Evolutionary conservation across 2,888 invertebrate species (phyloP).

Genomic region (Amphipoea lucens): DNA sequence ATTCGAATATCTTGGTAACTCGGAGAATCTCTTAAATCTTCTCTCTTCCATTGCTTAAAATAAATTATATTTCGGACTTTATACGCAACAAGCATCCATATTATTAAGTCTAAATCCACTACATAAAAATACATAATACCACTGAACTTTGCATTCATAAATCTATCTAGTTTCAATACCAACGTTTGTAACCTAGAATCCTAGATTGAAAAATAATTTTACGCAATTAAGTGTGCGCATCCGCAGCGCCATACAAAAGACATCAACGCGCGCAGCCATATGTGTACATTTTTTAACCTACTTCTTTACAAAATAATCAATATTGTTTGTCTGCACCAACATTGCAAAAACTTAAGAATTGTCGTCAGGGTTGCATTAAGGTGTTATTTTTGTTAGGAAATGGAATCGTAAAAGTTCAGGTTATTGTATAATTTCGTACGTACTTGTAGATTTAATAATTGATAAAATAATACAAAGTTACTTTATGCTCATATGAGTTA

Average conservation of each 20-base stretch:
- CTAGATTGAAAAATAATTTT: background rate
- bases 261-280: constrained; percentile 69
- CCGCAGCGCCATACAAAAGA: constrained; percentile 67
- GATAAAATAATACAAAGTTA: constrained; percentile 6
- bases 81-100: background rate
- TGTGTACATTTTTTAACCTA: background rate
- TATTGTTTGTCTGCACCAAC: background rate
- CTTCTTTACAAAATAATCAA: background rate
- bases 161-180: constrained; percentile 6
- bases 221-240: constrained; percentile 14
- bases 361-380: background rate
- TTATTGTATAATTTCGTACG: constrained; percentile 1
- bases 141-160: constrained; percentile 10
- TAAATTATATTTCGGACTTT: background rate
- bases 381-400: background rate
- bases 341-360: background rate
- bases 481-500: background rate
- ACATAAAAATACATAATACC: background rate
- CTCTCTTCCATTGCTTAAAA: background rate
- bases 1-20: background rate
- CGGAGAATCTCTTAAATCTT: background rate
- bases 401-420: background rate
- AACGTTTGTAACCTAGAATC: constrained; percentile 1
- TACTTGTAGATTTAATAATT: constrained; percentile 23
- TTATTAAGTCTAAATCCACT: background rate